Percentiles rank a stretch among this genome's conserved stretches.
Conservation (phyloP, 2,113 vertebrate species). For the Anarhynchus alexandrinus region DNA sequence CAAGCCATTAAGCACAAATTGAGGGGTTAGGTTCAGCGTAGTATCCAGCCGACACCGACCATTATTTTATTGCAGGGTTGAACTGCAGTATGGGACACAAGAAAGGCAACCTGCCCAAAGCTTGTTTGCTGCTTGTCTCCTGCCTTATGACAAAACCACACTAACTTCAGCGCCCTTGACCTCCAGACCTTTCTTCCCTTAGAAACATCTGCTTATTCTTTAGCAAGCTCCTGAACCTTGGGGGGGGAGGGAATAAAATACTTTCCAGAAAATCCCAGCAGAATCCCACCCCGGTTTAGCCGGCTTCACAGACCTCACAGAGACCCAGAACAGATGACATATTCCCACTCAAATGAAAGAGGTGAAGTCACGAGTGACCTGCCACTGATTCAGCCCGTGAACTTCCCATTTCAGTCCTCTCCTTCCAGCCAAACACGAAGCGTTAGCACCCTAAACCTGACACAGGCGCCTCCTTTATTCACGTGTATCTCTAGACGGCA, state of each 20-base stretch:
- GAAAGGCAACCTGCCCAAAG: not conserved
- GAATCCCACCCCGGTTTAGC: not conserved
- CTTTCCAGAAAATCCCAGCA: not conserved
- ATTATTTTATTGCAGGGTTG: not conserved
- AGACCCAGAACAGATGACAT: not conserved
- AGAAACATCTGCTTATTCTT: not conserved
- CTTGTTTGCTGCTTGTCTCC: not conserved
- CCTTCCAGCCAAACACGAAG: not conserved
- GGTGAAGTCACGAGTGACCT: not conserved
- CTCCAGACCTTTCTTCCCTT: not conserved
- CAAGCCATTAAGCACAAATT: not conserved
- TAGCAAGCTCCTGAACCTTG: not conserved
- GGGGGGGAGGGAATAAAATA: accelerated
- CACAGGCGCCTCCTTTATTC: not conserved
- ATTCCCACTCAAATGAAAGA: not conserved
- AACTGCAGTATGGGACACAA: not conserved
- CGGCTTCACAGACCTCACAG: not conserved
- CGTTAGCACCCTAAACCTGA: not conserved
- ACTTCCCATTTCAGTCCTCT: not conserved
- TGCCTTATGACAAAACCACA: not conserved
- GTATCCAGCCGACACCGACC: not conserved
- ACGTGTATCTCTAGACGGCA: not conserved
- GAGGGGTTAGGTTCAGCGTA: not conserved
- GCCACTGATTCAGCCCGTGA: not conserved
- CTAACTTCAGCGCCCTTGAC: not conserved